phyloP scores from a whole-genome alignment of 2,888 invertebrate species.

The Exocentrus adspersus region DNA sequence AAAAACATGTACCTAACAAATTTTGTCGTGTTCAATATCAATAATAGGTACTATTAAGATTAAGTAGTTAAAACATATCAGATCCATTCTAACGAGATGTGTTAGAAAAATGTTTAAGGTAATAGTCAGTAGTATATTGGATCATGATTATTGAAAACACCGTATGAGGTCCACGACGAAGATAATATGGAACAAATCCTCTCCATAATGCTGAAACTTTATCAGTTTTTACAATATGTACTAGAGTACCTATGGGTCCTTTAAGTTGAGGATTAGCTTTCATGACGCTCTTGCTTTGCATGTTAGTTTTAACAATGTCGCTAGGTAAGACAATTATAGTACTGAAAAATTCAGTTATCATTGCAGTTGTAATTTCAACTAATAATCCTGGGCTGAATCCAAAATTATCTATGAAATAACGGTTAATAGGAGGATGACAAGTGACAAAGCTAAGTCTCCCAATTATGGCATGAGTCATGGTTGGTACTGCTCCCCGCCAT shows the following conservation, averaged over 20 bases:
- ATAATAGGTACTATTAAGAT: too few relatives aligned
- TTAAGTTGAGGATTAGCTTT: constrained; percentile 91
- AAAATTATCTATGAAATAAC: constrained; percentile 49
- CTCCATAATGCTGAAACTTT: constrained; percentile 97
- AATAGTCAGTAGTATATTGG: background rate
- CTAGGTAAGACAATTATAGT: constrained; percentile 98
- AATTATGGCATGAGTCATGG: constrained; percentile 93
- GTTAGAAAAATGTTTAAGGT: too few relatives aligned
- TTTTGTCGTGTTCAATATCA: too few relatives aligned
- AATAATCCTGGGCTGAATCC: constrained; percentile 76
- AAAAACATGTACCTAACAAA: too few relatives aligned
- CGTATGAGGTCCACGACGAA: constrained; percentile 96
- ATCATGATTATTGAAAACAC: constrained; percentile 75
- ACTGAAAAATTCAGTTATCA: constrained; percentile 96
- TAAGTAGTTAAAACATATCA: too few relatives aligned
- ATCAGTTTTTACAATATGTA: constrained; percentile 83
- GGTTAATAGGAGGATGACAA: constrained; percentile 91
- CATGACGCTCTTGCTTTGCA: constrained; percentile 93
- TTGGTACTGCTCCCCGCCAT: constrained; percentile 92
- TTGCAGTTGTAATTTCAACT: constrained; percentile 93
- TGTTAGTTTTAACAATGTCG: constrained; percentile 98
- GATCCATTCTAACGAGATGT: too few relatives aligned
- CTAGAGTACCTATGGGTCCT: constrained; percentile 83
- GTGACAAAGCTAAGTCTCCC: constrained; percentile 99
- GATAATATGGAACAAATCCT: constrained; percentile 97